Evolutionary conservation across 53 echinoderm and acorn worm species (phyloP).

Genomic region (Antedon mediterranea): DNA sequence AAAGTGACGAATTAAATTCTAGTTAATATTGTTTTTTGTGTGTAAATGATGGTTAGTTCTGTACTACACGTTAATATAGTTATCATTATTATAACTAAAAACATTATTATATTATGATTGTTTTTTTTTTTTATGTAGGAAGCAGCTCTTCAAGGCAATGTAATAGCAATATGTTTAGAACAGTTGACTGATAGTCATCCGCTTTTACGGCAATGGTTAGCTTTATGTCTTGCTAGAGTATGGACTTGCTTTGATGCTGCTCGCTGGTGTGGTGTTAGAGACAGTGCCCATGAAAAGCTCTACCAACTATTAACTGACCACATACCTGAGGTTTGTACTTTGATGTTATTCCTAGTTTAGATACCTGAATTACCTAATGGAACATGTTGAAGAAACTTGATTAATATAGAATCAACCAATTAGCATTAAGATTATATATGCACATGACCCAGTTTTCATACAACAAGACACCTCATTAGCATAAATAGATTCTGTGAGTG

Average conservation of each 20-base stretch:
- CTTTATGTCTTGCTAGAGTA: slow-evolving; percentile 74
- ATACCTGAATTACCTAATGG: no score
- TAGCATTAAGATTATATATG: neutral
- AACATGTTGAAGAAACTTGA: no score
- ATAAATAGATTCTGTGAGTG: no score
- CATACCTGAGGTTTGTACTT: slow-evolving; percentile 58
- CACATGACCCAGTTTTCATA: no score
- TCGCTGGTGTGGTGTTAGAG: slow-evolving; percentile 85
- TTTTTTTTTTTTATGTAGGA: slow-evolving; percentile 31
- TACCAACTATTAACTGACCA: slow-evolving; percentile 62
- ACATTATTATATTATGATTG: no score
- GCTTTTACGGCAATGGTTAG: slow-evolving; percentile 61
- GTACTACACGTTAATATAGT: no score
- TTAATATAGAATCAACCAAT: no score
- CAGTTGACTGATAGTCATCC: slow-evolving; percentile 74
- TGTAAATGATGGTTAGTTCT: no score
- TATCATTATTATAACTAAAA: no score
- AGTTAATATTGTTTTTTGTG: no score
- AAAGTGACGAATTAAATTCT: no score
- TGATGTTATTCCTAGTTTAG: neutral
- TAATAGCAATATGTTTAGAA: slow-evolving; percentile 80
- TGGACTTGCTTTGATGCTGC: slow-evolving; percentile 93
- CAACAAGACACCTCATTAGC: no score
- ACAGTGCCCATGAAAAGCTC: slow-evolving; percentile 87
- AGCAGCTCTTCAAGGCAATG: slow-evolving; percentile 83